Evolutionary conservation across 2,888 invertebrate species (phyloP), one percentile per base, ranked within the genome.

Genomic region (Oscheius sp.): DNA sequence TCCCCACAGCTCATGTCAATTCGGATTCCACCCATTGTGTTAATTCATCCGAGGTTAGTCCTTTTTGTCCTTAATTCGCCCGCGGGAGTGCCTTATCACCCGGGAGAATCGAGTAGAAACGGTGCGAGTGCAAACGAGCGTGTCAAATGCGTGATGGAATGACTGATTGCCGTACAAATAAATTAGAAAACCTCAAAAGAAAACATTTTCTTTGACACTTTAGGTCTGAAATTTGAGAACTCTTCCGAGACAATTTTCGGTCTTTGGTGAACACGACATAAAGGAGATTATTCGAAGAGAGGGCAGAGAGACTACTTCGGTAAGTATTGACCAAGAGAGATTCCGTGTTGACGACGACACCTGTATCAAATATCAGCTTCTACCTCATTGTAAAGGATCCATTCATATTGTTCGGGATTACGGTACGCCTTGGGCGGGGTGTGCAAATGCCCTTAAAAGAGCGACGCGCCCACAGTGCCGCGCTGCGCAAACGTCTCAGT

Each of bases 101-200:
- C 20, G n/a, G 33, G 62, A 22, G 33, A 62, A n/a, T n/a, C n/a
- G n/a, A n/a, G n/a, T n/a, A n/a, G n/a, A n/a, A n/a, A n/a, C n/a
- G n/a, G n/a, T n/a, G 32, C 50, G 50, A 44, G 67, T 67, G 67
- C 67, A 67, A 59, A 67, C 49, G 59, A 67, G 59, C 67, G 67
- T 67, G 67, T 67, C 67, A 67, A 67, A 67, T 67, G 47, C 14
- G 67, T 67, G 67, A 67, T 67, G 51, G 67, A 65, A 65, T 65
- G 65, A 65, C 41, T 65, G 65, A 65, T 59, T 41, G 59, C 56
- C 51, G 62, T 24, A 45, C 28, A 28, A 41, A 61, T 49, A 62
- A 62, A 62, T 62, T 62, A 62, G 62, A 49, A 47, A 62, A 47
- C 47, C 24, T 44, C 22, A 41, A 41, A n/a, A n/a, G n/a, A n/a